A percentile compares a stretch with the other conserved stretches of the same genome.
phyloP scores from a whole-genome alignment of 2,797 vertebrate species.

The Sylvia borin region DNA sequence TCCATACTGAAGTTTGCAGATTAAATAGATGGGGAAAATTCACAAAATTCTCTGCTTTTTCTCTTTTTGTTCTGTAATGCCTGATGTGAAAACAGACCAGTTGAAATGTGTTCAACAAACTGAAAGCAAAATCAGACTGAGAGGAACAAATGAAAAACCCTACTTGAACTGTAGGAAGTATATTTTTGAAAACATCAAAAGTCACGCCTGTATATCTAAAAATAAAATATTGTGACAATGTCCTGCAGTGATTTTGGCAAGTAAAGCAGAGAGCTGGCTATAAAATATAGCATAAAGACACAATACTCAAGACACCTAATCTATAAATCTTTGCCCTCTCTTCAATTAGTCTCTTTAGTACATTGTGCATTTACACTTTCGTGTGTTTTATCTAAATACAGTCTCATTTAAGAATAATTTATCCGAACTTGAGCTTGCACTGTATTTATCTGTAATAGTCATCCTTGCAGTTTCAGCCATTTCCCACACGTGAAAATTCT shows the following conservation, averaged over 20 bases:
- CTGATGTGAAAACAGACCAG: background rate
- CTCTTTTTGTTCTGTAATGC: background rate
- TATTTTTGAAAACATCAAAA: background rate
- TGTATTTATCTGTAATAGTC: background rate
- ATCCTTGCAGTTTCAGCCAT: background rate
- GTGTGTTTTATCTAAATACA: background rate
- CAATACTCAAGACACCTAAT: background rate
- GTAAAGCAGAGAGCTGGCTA: background rate
- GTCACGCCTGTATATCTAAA: rapidly evolving
- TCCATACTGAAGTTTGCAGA: background rate
- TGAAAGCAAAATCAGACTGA: background rate
- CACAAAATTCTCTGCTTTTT: background rate
- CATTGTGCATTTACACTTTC: no score
- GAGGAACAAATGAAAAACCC: background rate
- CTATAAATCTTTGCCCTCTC: background rate
- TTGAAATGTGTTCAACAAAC: background rate
- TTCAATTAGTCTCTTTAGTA: background rate
- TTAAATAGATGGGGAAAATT: background rate
- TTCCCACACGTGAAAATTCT: background rate
- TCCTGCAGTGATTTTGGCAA: background rate
- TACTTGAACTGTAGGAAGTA: background rate
- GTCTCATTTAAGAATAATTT: background rate
- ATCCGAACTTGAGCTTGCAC: background rate
- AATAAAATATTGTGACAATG: background rate
- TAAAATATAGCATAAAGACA: background rate